Base-by-base conservation (phyloP, 2,113 vertebrate genomes). In the Okapia johnstoni region DNA sequence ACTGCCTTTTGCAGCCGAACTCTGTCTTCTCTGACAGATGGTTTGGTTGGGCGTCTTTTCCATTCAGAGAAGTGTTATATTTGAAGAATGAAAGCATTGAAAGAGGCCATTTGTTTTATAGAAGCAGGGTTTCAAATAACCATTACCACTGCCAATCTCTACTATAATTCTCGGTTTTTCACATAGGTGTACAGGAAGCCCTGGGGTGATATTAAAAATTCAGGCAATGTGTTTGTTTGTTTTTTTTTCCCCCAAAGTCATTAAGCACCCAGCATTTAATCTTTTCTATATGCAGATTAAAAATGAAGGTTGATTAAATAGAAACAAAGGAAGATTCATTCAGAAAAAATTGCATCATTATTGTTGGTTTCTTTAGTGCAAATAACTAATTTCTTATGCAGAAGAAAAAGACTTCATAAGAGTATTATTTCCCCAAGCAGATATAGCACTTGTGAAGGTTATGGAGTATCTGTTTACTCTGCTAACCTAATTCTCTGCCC, bases 241-340 rank as follows among this genome's bases (percentile, higher is more conserved):
- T 46, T 36, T 70, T 46, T 28, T 5, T 26, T 2, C 0, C 25
- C 7, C 96, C 13, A 85, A 98, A 97, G 94, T 98, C 98, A 98
- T 98, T 98, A 98, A 97, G 88, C 80, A 98, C 86, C 77, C 77
- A 96, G 19, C 93, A 96, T 97, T 97, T 98, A 98, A 97, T 98
- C 92, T 98, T 98, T 98, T 98, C 97, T 98, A 86, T 96, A 93
- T 98, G 98, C 52, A 97, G 97, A 98, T 98, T 98, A 96, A 98
- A 98, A 99, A 96, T 91, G 88, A 96, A 97, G 84, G 96, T 97
- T 98, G 96, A 98, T 98, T 98, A 98, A 98, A 96, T 98, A 97
- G 85, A 1, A 70, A 94, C 92, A 97, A 98, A 98, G 46, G 89
- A 81, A 98, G 66, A 96, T 98, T 98, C 96, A 97, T 98, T 98